Percentiles rank a stretch among this genome's conserved stretches.
Conservation (phyloP, 2,888 invertebrate genomes). For the Aradus depressus region DNA sequence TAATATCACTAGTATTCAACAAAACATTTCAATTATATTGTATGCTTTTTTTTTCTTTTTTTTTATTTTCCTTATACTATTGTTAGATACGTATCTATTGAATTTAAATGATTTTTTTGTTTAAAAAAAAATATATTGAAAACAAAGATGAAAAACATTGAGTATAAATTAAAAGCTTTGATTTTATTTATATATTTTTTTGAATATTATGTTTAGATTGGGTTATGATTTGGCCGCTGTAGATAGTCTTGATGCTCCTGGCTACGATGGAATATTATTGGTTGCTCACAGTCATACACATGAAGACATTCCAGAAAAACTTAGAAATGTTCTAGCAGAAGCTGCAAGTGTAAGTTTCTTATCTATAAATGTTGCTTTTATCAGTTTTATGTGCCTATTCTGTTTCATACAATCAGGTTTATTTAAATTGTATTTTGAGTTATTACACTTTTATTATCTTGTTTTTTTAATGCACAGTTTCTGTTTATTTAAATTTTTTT, state of each 20-base stretch:
- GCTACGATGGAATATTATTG: conserved; percentile 37
- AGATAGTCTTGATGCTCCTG: conserved; percentile 24
- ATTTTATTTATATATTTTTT: not conserved
- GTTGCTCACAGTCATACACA: conserved; percentile 11
- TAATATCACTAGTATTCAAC: no score
- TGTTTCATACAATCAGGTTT: not conserved
- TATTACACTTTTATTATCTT: not conserved
- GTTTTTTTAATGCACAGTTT: not conserved
- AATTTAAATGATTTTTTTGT: no score
- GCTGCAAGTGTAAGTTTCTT: conserved; percentile 6
- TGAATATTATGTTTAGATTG: conserved; percentile 20
- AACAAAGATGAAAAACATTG: not conserved
- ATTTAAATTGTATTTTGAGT: not conserved
- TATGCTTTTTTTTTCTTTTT: no score
- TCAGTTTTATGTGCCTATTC: not conserved
- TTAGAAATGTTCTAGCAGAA: conserved; percentile 5
- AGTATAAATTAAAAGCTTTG: not conserved
- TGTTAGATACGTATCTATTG: no score
- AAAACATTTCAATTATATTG: no score
- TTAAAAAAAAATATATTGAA: no score
- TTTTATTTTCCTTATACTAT: no score
- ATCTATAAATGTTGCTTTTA: not conserved
- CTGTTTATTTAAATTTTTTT: not conserved
- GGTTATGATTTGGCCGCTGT: conserved; percentile 25
- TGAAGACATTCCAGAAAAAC: conserved; percentile 11